Percentiles rank a stretch among this genome's conserved stretches.
Evolutionary conservation across 2,888 invertebrate species (phyloP).

Genomic region (Colletes collaris): DNA sequence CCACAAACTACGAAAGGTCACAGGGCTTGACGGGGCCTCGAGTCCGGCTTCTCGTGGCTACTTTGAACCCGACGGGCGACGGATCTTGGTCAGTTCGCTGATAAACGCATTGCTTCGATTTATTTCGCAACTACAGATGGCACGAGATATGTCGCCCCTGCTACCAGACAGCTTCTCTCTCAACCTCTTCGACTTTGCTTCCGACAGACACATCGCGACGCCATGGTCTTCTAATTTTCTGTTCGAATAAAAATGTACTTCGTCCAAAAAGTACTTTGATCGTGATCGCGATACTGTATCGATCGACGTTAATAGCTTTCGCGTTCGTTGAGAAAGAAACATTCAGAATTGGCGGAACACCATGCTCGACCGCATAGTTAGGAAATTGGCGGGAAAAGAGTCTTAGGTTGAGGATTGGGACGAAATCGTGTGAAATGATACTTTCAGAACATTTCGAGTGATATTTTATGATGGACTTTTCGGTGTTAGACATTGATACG

Average conservation of each 20-base stretch:
- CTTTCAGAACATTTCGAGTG: no score
- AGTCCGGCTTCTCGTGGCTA: conserved; percentile 33
- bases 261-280: not conserved
- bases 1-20: conserved; percentile 74
- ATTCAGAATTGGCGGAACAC: not conserved
- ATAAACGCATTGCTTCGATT: conserved; percentile 51
- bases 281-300: no score
- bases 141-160: conserved; percentile 40
- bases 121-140: conserved; percentile 59
- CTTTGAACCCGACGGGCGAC: conserved; percentile 37
- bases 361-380: not conserved
- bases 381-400: no score
- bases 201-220: not conserved
- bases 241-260: not conserved
- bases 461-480: no score
- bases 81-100: conserved; percentile 37
- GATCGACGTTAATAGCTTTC: not conserved
- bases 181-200: conserved; percentile 11
- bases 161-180: conserved; percentile 17
- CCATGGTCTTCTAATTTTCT: not conserved
- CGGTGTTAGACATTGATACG: no score
- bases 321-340: not conserved
- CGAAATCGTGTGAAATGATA: not conserved
- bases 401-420: not conserved
- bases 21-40: conserved; percentile 52